Evolutionary conservation across 2,888 invertebrate genomes (phyloP).

Genomic region (Chrysodeixis includens): DNA sequence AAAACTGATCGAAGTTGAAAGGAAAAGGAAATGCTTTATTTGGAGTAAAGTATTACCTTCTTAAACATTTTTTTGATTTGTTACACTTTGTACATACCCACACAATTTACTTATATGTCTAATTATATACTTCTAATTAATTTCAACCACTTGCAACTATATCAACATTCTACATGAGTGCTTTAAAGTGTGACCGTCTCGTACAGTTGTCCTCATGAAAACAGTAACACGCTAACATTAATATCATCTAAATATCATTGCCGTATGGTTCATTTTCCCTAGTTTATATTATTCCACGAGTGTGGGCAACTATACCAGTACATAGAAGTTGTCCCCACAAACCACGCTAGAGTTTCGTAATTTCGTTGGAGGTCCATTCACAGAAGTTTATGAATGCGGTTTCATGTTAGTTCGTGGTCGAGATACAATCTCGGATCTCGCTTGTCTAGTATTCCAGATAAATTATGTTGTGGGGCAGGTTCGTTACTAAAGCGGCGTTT

Average conservation of each 20-base stretch:
- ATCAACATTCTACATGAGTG: too few relatives aligned
- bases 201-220: not conserved
- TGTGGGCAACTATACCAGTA: not conserved
- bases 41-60: too few relatives aligned
- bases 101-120: too few relatives aligned
- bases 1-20: too few relatives aligned
- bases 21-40: too few relatives aligned
- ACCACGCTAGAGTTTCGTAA: constrained; percentile 22
- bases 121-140: too few relatives aligned
- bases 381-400: constrained; percentile 47
- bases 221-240: too few relatives aligned
- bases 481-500: constrained; percentile 4
- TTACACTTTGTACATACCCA: too few relatives aligned
- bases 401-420: constrained; percentile 15
- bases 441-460: constrained; percentile 32
- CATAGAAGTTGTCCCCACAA: constrained; percentile 12
- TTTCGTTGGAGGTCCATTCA: constrained; percentile 40
- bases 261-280: not conserved
- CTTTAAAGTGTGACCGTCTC: too few relatives aligned
- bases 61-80: too few relatives aligned
- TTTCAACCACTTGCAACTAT: too few relatives aligned
- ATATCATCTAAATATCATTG: not conserved
- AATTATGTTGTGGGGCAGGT: constrained; percentile 27
- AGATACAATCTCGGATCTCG: constrained; percentile 43
- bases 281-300: not conserved